A percentile compares a stretch with the other conserved stretches of the same genome.
Evolutionary conservation across 2,888 invertebrate genomes (phyloP).

Genomic region (Agriopis leucophaearia): DNA sequence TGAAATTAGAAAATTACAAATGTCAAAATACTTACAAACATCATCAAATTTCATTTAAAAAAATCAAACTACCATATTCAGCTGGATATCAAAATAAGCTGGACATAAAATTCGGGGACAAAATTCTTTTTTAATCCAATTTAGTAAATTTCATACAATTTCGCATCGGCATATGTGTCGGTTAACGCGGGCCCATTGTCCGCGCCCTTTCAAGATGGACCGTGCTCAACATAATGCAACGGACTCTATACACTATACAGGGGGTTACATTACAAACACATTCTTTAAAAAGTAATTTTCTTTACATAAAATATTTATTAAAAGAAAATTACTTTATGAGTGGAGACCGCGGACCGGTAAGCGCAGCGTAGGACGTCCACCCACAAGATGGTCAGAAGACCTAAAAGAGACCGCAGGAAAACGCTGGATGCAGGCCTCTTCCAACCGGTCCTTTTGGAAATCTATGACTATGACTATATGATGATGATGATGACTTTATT

Average conservation of each 20-base stretch:
- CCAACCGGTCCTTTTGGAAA: no score
- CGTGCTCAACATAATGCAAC: constrained; percentile 55
- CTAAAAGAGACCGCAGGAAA: no score
- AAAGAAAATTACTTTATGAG: no score
- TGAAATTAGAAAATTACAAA: constrained; percentile 24
- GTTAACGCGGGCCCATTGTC: constrained; percentile 70
- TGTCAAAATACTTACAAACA: constrained; percentile 67
- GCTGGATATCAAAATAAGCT: constrained; percentile 66
- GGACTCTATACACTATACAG: constrained; percentile 39
- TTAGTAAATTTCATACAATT: constrained; percentile 67
- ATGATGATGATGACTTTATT: no score
- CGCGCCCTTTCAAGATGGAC: constrained; percentile 68
- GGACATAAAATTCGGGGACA: constrained; percentile 64
- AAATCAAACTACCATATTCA: constrained; percentile 65
- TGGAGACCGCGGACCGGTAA: no score
- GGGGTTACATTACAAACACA: background rate
- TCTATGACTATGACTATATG: no score
- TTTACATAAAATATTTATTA: no score
- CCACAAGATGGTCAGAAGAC: no score
- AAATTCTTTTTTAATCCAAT: constrained; percentile 78
- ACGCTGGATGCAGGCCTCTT: no score
- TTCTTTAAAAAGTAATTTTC: no score
- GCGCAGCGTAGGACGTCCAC: no score
- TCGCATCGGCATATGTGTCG: constrained; percentile 73
- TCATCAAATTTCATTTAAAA: constrained; percentile 66